These are phyloP conservation scores for Eriosoma lanigerum DNA, from an alignment of 1,140 invertebrate species.

Conservation along the genomic window DNA sequence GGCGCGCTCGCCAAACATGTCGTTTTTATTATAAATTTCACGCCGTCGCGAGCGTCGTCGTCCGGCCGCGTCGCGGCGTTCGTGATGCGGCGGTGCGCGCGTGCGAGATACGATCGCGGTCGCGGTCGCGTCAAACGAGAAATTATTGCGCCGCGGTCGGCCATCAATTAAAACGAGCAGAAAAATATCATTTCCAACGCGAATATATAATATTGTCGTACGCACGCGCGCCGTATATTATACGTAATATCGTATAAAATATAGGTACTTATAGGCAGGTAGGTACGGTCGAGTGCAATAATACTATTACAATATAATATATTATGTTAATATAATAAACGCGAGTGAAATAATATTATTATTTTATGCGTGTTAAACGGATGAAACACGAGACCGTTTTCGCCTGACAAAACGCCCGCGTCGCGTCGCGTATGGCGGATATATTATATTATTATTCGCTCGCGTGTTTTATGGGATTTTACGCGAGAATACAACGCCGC, in stretches of 20 bases:
- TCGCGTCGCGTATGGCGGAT: no score
- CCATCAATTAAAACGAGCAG: conserved; percentile 23
- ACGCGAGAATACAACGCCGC: conserved; percentile 4
- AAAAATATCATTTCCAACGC: background rate
- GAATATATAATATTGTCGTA: background rate
- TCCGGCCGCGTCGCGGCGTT: background rate
- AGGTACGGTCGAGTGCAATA: background rate
- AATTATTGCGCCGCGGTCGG: conserved; percentile 16
- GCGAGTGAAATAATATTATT: background rate
- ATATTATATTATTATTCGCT: background rate
- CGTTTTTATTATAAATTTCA: conserved; percentile 12
- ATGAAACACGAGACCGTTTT: background rate
- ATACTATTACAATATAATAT: no score
- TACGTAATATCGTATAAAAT: background rate
- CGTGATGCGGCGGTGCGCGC: background rate
- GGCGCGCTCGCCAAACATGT: background rate
- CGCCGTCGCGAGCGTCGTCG: background rate
- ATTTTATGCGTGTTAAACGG: background rate
- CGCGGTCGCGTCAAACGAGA: background rate
- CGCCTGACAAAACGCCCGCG: no score
- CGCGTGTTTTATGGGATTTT: background rate
- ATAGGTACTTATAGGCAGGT: background rate
- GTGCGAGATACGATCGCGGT: conserved; percentile 14
- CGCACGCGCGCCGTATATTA: background rate
- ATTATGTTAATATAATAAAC: background rate